Conservation (phyloP, 2,888 invertebrate species). For the Operophtera brumata region DNA sequence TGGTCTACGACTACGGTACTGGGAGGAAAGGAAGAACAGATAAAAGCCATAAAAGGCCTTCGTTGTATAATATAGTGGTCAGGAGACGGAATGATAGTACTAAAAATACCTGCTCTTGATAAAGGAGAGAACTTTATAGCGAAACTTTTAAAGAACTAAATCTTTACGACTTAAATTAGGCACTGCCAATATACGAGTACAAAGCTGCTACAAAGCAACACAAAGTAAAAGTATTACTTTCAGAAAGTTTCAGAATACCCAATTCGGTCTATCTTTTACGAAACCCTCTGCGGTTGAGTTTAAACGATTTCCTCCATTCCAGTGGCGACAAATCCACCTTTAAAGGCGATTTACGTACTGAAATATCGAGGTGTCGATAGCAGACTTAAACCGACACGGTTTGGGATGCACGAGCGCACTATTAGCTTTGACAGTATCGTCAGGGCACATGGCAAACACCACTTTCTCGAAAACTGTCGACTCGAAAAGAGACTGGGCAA, state of each 20-base stretch:
- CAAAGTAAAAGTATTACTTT: too few relatives aligned
- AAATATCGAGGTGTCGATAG: conserved; percentile 35
- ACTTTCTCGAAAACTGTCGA: neutral
- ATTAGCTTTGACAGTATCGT: conserved; percentile 21
- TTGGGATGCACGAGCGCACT: conserved; percentile 18
- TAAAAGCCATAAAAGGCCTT: too few relatives aligned
- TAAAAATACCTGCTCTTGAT: too few relatives aligned
- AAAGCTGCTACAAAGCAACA: too few relatives aligned
- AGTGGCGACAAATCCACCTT: conserved; percentile 27
- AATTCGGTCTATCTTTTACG: conserved; percentile 5
- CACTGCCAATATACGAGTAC: too few relatives aligned
- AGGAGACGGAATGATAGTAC: too few relatives aligned
- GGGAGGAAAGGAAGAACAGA: too few relatives aligned
- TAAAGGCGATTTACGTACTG: conserved; percentile 35
- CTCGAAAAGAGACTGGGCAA: neutral
- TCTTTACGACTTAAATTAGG: too few relatives aligned
- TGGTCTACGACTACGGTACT: too few relatives aligned
- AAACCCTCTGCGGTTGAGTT: conserved; percentile 8
- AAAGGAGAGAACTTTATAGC: too few relatives aligned
- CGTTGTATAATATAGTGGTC: too few relatives aligned
- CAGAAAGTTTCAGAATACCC: neutral
- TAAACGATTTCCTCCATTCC: conserved; percentile 22
- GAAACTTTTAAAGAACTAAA: too few relatives aligned
- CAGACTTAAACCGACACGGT: conserved; percentile 29
- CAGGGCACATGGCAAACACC: conserved; percentile 7